Conservation (phyloP, 2,797 vertebrate genomes). For the Silurus aristotelis region DNA sequence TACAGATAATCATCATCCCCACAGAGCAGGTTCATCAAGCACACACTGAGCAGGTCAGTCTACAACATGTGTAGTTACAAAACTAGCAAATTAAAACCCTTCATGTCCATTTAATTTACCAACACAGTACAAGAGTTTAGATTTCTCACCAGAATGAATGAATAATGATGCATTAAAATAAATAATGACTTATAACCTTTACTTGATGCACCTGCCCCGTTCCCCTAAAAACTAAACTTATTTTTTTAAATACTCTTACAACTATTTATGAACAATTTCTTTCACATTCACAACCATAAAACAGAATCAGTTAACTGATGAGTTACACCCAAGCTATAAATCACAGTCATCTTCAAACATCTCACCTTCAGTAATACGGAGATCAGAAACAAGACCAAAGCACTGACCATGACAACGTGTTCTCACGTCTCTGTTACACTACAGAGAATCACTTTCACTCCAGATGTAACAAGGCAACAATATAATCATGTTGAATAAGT, state of each 20-base stretch:
- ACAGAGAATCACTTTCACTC: not conserved
- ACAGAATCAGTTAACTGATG: not conserved
- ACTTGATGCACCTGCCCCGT: not conserved
- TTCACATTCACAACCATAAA: not conserved
- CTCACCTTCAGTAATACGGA: not conserved
- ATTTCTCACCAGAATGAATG: no score
- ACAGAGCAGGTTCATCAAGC: not conserved
- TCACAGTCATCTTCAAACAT: not conserved
- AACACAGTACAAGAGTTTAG: no score
- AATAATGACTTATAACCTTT: not conserved
- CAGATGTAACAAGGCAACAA: not conserved
- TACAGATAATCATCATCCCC: not conserved
- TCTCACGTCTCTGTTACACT: not conserved
- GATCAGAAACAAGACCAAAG: not conserved
- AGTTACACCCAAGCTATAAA: not conserved
- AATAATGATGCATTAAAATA: not conserved
- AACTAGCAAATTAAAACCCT: no score
- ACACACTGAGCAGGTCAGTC: accelerated
- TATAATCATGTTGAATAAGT: not conserved
- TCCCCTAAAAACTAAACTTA: not conserved
- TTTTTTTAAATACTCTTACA: not conserved
- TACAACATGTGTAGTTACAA: not conserved
- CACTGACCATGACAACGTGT: not conserved
- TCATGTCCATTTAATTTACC: no score
- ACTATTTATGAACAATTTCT: no score